These are phyloP conservation scores for Drosophila phalerata DNA, from an alignment of 2,888 invertebrate species.

Conservation along the genomic window DNA sequence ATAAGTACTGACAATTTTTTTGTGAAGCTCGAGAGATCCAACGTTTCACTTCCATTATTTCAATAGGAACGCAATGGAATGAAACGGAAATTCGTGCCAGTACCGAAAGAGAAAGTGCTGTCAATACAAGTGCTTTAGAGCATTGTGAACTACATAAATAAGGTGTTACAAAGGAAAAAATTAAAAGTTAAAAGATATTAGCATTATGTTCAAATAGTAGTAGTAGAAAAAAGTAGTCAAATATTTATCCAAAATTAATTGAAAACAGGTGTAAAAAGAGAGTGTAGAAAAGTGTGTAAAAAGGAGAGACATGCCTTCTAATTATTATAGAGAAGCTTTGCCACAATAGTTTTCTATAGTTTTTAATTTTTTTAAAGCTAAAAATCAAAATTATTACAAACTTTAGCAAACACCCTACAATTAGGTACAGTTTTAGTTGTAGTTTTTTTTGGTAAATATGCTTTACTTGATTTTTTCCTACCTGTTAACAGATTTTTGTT, in stretches of 20 bases:
- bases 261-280: neutral
- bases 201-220: constrained; percentile 22
- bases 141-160: constrained; percentile 23
- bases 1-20: constrained; percentile 22
- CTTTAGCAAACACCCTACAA: constrained; percentile 55
- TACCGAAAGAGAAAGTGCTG: constrained; percentile 10
- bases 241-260: constrained; percentile 9
- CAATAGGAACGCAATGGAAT: neutral
- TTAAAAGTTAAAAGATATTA: constrained; percentile 4
- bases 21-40: neutral
- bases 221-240: constrained; percentile 2
- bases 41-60: neutral
- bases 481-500: constrained; percentile 51
- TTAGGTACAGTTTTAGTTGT: constrained; percentile 43
- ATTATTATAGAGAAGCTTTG: constrained; percentile 16
- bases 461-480: constrained; percentile 36
- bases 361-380: neutral
- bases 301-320: constrained; percentile 33
- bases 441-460: neutral
- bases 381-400: constrained; percentile 34
- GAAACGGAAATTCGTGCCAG: constrained; percentile 10
- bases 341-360: constrained; percentile 9
- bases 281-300: constrained; percentile 6
- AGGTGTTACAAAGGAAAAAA: constrained; percentile 3
- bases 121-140: constrained; percentile 30